Evolutionary conservation across 1,140 invertebrate species (phyloP), one percentile per base, ranked within the genome.

Genomic region (Sminthurides bifidus): DNA sequence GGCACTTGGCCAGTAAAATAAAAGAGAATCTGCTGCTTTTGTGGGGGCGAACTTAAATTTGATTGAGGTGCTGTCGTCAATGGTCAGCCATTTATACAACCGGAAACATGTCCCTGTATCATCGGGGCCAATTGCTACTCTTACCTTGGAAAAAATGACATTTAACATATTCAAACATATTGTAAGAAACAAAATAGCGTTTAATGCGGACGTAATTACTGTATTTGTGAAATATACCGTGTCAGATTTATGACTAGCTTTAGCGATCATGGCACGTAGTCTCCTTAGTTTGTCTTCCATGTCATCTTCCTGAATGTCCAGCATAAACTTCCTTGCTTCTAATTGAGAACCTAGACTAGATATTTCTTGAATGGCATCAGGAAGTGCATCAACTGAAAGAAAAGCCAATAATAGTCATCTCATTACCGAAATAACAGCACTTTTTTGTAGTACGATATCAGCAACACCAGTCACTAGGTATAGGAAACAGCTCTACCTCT

Each of bases 1-100:
- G 65, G 73, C 75, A 61, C 79, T 81, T 1, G 77, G 75, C 17
- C 87, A 66, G 50, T 84, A 81, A 29, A 87, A 74, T 2, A 87
- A 65, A 6, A 82, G 72, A 27, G 81, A 79, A 60, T 85, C 78
- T 8, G 56, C 54, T 3, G 19, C 33, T 26, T 44, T 29, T 15
- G 52, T 59, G 21, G 62, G 62, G 23, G 59, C 58, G 48, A 60
- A 64, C 21, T 60, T 64, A 50, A 64, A 64, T 21, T 14, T 5
- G 48, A 64, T 40, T 2, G 49, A 50, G 8, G 62, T 64, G 1
- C 58, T 56, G 30, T 44, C 52, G 8, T 45, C 52, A 6, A 54
- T 23, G 3, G 46, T 48, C 5, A 45, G 52, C 56, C 50, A 57
- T 21, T 78, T 69, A 68, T 87, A 94, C 0, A 82, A 81, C 54